Base-by-base conservation (phyloP, 2,888 invertebrate genomes). In the Hyposoter dolosus region DNA sequence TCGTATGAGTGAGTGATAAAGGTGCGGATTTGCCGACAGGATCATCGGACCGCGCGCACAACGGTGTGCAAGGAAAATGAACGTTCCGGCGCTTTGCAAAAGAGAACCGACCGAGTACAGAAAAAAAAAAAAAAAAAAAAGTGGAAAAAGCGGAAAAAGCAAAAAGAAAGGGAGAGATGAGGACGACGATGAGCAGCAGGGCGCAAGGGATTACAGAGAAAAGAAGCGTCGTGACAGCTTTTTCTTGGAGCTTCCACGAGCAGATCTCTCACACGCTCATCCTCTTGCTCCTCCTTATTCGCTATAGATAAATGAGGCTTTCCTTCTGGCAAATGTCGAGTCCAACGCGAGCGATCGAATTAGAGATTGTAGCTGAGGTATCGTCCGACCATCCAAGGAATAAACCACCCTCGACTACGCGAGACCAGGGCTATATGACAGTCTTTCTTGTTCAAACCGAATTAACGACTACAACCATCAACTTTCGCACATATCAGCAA, bases 201-300 rank as follows among this genome's bases (percentile, higher is more conserved):
- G 53, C 68, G 71, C 65, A 19, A 60, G 78, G 75, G 86, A 86
- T 86, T 82, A 12, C 68, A 5, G 76, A 79, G 43, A 85, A 35
- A 75, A 47, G 65, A 75, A 72, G 65, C 71, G 80, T 71, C 71
- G 80, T 71, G 83, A 82, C 75, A 56, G 78, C 75, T 83, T 86
- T 86, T 83, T 82, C 83, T 68, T n/a, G 28, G 35, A 82, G 69
- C 65, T 69, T 71, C 15, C 23, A 60, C 0, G 68, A 43, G 4
- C 35, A 35, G 56, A 84, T 69, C 45, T 79, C 75, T 78, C 69
- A 40, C 74, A 35, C n/a, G n/a, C 74, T 45, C 76, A 23, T 43
- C n/a, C 72, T 47, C n/a, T 19, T 43, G 28, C 63, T 40, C 19
- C 50, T 35, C 0, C 35, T 6, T 5, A 1, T 28, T 35, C 40